Percentiles rank a stretch among this genome's conserved stretches.
These are phyloP conservation scores for Tribolium castaneum DNA, from an alignment of 1,140 invertebrate genomes.

Conservation along the genomic window DNA sequence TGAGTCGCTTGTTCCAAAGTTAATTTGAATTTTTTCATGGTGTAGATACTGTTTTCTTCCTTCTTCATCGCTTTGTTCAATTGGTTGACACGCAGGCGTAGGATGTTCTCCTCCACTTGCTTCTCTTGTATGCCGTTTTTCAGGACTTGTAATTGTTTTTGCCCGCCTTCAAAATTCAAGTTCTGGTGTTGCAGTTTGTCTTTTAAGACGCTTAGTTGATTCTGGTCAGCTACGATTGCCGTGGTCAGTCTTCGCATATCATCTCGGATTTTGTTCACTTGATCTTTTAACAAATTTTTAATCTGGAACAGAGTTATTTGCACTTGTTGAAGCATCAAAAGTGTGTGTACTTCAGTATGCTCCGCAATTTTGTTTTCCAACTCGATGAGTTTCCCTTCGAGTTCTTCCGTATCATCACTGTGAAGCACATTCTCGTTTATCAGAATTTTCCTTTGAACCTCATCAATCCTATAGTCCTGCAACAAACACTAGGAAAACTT, in stretches of 20 bases:
- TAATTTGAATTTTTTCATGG: slow-evolving; percentile 70
- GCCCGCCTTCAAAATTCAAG: slow-evolving; percentile 67
- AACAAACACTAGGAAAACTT: neutral
- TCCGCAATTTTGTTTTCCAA: slow-evolving; percentile 63
- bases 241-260: slow-evolving; percentile 65
- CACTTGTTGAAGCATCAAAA: neutral
- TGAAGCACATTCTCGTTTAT: slow-evolving; percentile 13
- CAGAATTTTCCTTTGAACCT: slow-evolving; percentile 33
- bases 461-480: slow-evolving; percentile 57
- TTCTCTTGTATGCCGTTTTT: slow-evolving; percentile 65
- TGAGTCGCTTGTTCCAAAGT: slow-evolving; percentile 70
- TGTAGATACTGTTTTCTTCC: slow-evolving; percentile 69
- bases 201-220: slow-evolving; percentile 58
- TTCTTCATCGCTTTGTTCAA: slow-evolving; percentile 68
- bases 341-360: slow-evolving; percentile 58
- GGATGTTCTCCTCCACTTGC: slow-evolving; percentile 73
- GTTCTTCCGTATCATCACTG: slow-evolving; percentile 27
- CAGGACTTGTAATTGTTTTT: slow-evolving; percentile 67
- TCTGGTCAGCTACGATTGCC: slow-evolving; percentile 61
- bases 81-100: slow-evolving; percentile 70
- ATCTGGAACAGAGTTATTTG: slow-evolving; percentile 37
- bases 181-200: slow-evolving; percentile 61
- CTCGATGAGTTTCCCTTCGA: slow-evolving; percentile 57
- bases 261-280: slow-evolving; percentile 68
- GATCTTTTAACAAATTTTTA: slow-evolving; percentile 65